A percentile compares a stretch with the other conserved stretches of the same genome.
These are phyloP conservation scores for Sminthurinus aureus DNA, from an alignment of 2,888 invertebrate genomes.

Conservation along the genomic window DNA sequence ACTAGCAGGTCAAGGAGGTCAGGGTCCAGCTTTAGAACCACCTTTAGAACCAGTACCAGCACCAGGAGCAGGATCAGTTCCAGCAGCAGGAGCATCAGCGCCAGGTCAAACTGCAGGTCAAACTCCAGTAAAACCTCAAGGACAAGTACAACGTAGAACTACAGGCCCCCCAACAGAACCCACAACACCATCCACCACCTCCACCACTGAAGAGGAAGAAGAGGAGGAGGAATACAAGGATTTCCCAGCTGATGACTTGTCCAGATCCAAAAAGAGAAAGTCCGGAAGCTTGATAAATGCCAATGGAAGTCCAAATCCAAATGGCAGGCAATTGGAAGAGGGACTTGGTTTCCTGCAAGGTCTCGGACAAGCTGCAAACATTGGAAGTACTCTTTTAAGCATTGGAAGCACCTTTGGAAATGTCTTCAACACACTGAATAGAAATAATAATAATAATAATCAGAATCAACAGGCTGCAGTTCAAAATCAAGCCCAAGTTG, in stretches of 20 bases:
- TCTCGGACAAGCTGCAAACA: conserved; percentile 24
- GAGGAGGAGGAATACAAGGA: conserved; percentile 41
- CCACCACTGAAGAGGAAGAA: conserved; percentile 44
- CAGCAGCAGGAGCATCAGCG: neutral
- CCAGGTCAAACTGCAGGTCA: neutral
- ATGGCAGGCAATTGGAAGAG: neutral
- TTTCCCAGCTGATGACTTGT: neutral
- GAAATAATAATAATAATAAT: neutral
- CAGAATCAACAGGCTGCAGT: neutral
- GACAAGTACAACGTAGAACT: neutral
- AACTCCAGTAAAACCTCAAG: neutral
- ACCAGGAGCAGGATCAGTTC: neutral
- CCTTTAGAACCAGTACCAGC: neutral
- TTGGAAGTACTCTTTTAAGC: neutral
- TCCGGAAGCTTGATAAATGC: neutral
- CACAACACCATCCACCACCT: neutral
- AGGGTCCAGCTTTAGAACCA: neutral
- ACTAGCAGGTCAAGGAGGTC: neutral
- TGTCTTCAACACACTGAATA: neutral
- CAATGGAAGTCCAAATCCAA: too few relatives aligned
- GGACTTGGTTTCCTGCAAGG: conserved; percentile 1
- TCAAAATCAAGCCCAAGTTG: neutral
- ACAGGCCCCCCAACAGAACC: neutral
- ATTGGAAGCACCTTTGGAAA: neutral
- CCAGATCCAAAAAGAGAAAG: neutral